Evolutionary conservation across 2,797 vertebrate genomes (phyloP).

Genomic region (Caiman crocodilus): DNA sequence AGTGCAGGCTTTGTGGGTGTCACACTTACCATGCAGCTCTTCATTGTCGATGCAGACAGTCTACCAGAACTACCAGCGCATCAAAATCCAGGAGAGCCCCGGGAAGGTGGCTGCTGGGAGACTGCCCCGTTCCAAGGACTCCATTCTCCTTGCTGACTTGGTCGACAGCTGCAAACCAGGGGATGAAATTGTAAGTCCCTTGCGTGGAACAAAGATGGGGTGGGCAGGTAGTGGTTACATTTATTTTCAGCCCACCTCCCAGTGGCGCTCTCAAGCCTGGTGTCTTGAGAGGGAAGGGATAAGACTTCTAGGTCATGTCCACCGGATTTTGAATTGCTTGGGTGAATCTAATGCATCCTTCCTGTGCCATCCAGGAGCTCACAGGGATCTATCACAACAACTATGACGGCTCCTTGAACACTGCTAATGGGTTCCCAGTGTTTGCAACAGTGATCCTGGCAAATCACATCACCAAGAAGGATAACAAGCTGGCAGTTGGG

Average conservation of each 20-base stretch:
- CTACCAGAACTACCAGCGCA: slow-evolving; percentile 98
- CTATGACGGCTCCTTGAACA: slow-evolving; percentile 97
- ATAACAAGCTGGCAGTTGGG: slow-evolving; percentile 90
- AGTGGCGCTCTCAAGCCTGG: background rate
- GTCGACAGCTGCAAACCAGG: slow-evolving; percentile 97
- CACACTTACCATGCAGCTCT: background rate
- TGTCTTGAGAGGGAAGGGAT: background rate
- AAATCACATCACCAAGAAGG: slow-evolving; percentile 92
- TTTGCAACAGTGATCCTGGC: slow-evolving; percentile 97
- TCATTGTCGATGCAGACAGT: slow-evolving; percentile 85
- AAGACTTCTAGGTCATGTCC: background rate
- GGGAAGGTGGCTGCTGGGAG: slow-evolving; percentile 96
- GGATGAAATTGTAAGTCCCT: slow-evolving; percentile 93
- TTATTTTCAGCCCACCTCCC: background rate
- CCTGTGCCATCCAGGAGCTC: slow-evolving; percentile 86
- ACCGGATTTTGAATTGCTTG: background rate
- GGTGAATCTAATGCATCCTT: background rate
- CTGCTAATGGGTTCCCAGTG: slow-evolving; percentile 94
- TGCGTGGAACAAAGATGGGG: accelerated
- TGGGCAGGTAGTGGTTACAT: background rate
- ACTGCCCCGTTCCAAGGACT: slow-evolving; percentile 96
- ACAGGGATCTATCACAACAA: slow-evolving; percentile 99
- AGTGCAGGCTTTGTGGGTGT: accelerated
- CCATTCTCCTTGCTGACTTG: slow-evolving; percentile 94
- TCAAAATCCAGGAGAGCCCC: slow-evolving; percentile 97